Evolutionary conservation across 2,113 vertebrate species (phyloP).

Genomic region (Burhinus oedicnemus): DNA sequence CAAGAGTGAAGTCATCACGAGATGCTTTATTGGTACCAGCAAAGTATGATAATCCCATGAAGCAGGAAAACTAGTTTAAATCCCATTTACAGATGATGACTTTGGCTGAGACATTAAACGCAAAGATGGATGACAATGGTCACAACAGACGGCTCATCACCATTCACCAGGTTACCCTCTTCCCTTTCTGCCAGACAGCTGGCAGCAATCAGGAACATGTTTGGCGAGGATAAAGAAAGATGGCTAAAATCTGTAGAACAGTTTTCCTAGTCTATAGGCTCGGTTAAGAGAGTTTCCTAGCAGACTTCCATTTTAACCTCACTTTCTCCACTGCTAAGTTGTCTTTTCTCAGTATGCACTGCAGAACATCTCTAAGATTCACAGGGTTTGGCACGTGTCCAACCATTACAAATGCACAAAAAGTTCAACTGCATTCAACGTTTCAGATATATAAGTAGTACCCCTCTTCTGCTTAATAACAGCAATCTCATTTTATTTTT

Average conservation of each 20-base stretch:
- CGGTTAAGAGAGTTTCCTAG: background rate
- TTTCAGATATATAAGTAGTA: background rate
- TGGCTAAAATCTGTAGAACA: background rate
- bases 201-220: background rate
- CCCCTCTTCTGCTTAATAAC: background rate
- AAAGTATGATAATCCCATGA: accelerated
- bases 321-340: background rate
- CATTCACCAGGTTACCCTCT: background rate
- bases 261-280: background rate
- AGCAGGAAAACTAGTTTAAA: background rate
- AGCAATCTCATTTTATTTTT: background rate
- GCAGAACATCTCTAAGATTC: background rate
- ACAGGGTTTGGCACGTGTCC: background rate
- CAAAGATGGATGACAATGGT: background rate
- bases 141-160: background rate
- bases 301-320: background rate
- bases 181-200: background rate
- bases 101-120: background rate
- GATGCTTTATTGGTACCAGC: background rate
- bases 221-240: background rate
- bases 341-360: background rate
- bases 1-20: accelerated
- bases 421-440: background rate
- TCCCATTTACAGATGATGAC: background rate
- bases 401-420: background rate